Conservation (phyloP, 2,888 invertebrate genomes). For the Tinea pellionella region DNA sequence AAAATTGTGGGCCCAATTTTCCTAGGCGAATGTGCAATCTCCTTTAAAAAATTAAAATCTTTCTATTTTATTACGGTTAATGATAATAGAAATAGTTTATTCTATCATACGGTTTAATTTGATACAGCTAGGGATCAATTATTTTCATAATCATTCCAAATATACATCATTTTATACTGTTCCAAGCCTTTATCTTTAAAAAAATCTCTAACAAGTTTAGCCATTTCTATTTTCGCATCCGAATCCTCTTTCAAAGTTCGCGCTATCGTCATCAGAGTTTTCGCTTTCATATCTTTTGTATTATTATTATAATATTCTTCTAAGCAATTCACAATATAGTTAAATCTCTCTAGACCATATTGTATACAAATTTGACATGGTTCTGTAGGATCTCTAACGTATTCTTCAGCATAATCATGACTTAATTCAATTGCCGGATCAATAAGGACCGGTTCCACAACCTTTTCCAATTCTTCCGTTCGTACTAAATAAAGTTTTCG, state of each 20-base stretch:
- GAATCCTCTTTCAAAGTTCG: background rate
- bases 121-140: too few species aligned
- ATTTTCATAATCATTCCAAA: background rate
- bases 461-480: background rate
- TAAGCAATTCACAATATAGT: background rate
- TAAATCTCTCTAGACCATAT: background rate
- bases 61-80: too few species aligned
- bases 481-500: slow-evolving; percentile 36
- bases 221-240: background rate
- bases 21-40: too few species aligned
- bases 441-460: background rate
- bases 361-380: background rate
- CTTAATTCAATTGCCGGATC: background rate
- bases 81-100: too few species aligned
- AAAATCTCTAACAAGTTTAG: background rate
- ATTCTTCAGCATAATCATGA: background rate
- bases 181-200: background rate
- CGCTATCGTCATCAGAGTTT: background rate
- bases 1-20: too few species aligned
- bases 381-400: background rate
- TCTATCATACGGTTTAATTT: too few species aligned
- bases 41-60: too few species aligned
- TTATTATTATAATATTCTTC: background rate
- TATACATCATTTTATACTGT: background rate
- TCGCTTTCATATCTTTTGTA: background rate